phyloP scores from a whole-genome alignment of 2,113 vertebrate genomes.

The Tauraco erythrolophus region DNA sequence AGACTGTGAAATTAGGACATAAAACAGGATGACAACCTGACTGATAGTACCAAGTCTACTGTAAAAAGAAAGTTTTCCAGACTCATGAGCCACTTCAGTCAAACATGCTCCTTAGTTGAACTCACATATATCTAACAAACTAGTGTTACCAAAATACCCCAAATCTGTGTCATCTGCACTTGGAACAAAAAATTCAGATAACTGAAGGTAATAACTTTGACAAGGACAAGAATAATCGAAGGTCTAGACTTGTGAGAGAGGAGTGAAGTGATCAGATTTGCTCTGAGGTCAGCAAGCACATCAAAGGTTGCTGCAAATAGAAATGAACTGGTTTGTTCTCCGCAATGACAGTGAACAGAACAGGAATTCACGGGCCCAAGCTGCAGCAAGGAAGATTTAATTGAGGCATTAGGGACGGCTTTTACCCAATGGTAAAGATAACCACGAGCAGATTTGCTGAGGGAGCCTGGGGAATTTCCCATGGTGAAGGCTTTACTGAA shows the following conservation, averaged over 20 bases:
- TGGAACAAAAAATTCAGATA: neutral
- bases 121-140: neutral
- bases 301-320: conserved; percentile 20
- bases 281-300: conserved; percentile 1
- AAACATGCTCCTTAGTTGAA: neutral
- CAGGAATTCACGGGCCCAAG: neutral
- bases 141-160: neutral
- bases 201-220: neutral
- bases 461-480: neutral
- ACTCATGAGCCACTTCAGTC: neutral
- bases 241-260: neutral
- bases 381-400: neutral
- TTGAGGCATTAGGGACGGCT: neutral
- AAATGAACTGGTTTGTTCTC: neutral
- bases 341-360: neutral
- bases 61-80: neutral
- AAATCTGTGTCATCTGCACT: neutral
- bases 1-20: neutral
- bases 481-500: neutral
- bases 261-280: neutral
- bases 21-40: neutral
- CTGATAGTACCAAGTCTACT: neutral
- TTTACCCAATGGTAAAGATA: neutral
- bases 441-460: neutral
- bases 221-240: neutral